These are phyloP conservation scores for Lepisosteus oculatus DNA, from an alignment of 2,113 vertebrate species.

Conservation along the genomic window DNA sequence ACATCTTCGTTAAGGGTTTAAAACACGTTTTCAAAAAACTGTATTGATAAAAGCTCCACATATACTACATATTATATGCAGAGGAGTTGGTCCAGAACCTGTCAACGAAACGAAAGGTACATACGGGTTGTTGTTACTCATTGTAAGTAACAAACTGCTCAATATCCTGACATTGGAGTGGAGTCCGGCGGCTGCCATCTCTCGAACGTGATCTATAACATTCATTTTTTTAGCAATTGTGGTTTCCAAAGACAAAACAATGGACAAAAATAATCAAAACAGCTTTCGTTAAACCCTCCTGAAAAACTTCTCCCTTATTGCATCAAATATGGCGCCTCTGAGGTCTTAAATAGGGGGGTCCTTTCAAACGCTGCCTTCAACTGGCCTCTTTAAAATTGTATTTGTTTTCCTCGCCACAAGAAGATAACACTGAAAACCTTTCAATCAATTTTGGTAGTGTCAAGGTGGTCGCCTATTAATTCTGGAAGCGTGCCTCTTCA, in stretches of 20 bases:
- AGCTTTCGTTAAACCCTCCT: no score
- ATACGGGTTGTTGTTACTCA: constrained; percentile 98
- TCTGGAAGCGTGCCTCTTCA: no score
- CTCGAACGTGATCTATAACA: constrained; percentile 91
- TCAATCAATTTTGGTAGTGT: no score
- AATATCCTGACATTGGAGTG: constrained; percentile 93
- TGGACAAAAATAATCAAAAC: background rate
- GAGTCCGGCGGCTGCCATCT: constrained; percentile 94
- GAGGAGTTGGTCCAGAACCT: no score
- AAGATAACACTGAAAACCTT: no score
- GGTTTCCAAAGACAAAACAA: background rate
- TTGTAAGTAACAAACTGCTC: constrained; percentile 90
- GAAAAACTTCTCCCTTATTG: constrained; percentile 12
- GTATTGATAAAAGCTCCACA: no score
- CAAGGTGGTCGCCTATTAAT: no score
- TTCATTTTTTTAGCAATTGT: constrained; percentile 60
- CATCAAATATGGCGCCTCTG: constrained; percentile 63
- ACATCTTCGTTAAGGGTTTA: no score
- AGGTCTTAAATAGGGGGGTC: constrained; percentile 10
- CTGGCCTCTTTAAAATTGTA: background rate
- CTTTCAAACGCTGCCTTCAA: background rate
- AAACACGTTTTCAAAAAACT: no score
- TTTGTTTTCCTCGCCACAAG: no score
- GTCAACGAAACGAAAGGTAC: constrained; percentile 42
- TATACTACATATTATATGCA: no score